Evolutionary conservation across 2,797 vertebrate species (phyloP), one percentile per base, ranked within the genome.

Genomic region (Halcyon smyrnensis): DNA sequence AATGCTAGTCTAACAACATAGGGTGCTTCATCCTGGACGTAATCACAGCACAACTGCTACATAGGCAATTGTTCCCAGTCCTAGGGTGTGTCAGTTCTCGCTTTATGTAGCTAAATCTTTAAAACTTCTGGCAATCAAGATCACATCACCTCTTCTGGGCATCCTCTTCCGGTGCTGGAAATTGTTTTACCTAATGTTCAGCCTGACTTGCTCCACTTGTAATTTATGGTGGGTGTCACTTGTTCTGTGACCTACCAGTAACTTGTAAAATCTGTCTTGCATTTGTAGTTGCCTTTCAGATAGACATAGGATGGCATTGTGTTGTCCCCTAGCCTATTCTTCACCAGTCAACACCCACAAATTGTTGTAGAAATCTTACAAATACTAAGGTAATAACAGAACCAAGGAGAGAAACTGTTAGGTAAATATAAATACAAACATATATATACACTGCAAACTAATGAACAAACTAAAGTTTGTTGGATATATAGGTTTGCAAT

Each of bases 281-380:
- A 5, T 69, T 51, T 68, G 11, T 28, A 59, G 19, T 19, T 34
- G 8, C 9, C 30, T 75, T 83, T 67, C 20, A 67, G 39, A 54
- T 25, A 56, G 20, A 3, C 6, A 5, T 7, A 28, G 20, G 30
- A 62, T 19, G 18, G 3, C 46, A 9, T 37, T 0, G 0, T 34
- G 16, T 67, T 6, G 2, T 32, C 8, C 10, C 32, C 79, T 28
- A 64, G 23, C 12, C 27, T 34, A 3, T 15, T 63, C 4, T 75
- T 67, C 23, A n/a, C 3, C 13, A 9, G 7, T 39, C 11, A 68
- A 45, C 16, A 63, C 11, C 5, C 13, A 64, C 2, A 12, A 64
- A 4, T 41, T 24, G 3, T 24, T 54, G 14, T 12, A 59, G 24
- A 5, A 67, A 48, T 75, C 67, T 21, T 25, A 36, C 4, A 74